Evolutionary conservation across 1,140 invertebrate genomes (phyloP).

Genomic region (Teleogryllus occipitalis): DNA sequence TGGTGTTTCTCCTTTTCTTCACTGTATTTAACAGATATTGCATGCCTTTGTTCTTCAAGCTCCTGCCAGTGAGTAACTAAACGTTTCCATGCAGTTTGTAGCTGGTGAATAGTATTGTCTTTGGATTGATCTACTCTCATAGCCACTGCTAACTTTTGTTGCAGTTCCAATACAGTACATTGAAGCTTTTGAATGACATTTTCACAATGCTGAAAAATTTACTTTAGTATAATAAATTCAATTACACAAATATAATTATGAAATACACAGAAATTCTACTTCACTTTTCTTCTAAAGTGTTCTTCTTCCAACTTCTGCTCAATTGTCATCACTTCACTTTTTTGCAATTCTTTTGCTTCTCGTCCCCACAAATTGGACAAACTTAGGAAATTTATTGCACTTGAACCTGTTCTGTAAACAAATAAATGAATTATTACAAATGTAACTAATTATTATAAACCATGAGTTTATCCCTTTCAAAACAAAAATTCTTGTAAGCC

Average conservation of each 20-base stretch:
- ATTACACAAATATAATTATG: slow-evolving; percentile 17
- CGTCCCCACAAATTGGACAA: slow-evolving; percentile 46
- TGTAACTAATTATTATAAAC: too few relatives aligned
- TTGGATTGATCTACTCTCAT: slow-evolving; percentile 64
- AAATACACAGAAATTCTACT: slow-evolving; percentile 21
- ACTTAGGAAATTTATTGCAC: slow-evolving; percentile 34
- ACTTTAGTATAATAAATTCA: slow-evolving; percentile 3
- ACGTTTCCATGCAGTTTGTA: slow-evolving; percentile 47
- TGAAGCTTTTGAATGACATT: slow-evolving; percentile 64
- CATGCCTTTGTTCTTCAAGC: slow-evolving; percentile 37
- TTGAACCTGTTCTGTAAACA: not conserved
- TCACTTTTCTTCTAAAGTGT: slow-evolving; percentile 58
- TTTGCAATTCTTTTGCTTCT: slow-evolving; percentile 26
- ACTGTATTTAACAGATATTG: slow-evolving; percentile 33
- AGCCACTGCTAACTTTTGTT: slow-evolving; percentile 69
- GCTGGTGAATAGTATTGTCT: slow-evolving; percentile 54
- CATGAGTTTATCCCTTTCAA: too few relatives aligned
- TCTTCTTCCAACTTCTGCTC: slow-evolving; percentile 62
- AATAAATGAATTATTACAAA: too few relatives aligned
- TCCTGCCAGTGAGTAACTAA: slow-evolving; percentile 38
- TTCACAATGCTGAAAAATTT: slow-evolving; percentile 57
- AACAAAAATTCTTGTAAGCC: too few relatives aligned
- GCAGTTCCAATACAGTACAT: slow-evolving; percentile 58
- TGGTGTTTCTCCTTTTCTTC: slow-evolving; percentile 23
- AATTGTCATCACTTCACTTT: slow-evolving; percentile 29